phyloP scores from a whole-genome alignment of 2,113 vertebrate species.

The Podarcis raffonei region DNA sequence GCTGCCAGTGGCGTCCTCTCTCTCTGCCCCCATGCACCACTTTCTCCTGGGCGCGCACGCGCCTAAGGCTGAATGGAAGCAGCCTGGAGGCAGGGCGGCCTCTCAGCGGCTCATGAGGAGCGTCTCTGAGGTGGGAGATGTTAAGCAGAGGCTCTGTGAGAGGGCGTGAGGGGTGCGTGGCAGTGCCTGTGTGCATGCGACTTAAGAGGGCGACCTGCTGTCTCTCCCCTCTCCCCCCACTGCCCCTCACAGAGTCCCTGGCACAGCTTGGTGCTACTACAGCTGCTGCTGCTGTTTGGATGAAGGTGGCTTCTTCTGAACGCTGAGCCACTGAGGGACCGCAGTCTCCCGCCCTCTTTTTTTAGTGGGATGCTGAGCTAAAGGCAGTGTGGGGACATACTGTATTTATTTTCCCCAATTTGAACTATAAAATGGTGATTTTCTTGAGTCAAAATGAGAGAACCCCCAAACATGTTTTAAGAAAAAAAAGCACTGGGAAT shows the following conservation, averaged over 20 bases:
- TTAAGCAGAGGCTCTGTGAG: neutral
- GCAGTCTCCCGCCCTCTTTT: neutral
- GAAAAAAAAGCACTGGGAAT: too few relatives aligned
- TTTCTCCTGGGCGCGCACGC: neutral
- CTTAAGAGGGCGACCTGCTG: neutral
- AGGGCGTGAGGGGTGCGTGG: neutral
- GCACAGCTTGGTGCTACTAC: neutral
- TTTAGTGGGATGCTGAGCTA: constrained; percentile 7
- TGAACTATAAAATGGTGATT: too few relatives aligned
- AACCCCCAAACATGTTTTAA: too few relatives aligned
- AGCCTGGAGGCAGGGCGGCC: neutral
- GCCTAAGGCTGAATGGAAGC: neutral
- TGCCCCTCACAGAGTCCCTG: neutral
- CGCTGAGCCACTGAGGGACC: too few relatives aligned
- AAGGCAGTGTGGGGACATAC: neutral
- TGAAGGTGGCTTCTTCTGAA: neutral
- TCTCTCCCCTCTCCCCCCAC: neutral
- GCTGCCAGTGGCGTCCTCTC: neutral
- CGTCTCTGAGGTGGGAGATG: neutral
- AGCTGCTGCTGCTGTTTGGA: neutral
- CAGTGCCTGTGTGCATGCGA: neutral
- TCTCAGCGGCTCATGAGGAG: neutral
- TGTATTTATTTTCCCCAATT: too few relatives aligned
- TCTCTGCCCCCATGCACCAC: too few relatives aligned
- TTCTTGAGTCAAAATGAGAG: too few relatives aligned